A percentile compares a stretch with the other conserved stretches of the same genome.
Evolutionary conservation across 2,113 vertebrate species (phyloP).

Genomic region (Charina bottae): DNA sequence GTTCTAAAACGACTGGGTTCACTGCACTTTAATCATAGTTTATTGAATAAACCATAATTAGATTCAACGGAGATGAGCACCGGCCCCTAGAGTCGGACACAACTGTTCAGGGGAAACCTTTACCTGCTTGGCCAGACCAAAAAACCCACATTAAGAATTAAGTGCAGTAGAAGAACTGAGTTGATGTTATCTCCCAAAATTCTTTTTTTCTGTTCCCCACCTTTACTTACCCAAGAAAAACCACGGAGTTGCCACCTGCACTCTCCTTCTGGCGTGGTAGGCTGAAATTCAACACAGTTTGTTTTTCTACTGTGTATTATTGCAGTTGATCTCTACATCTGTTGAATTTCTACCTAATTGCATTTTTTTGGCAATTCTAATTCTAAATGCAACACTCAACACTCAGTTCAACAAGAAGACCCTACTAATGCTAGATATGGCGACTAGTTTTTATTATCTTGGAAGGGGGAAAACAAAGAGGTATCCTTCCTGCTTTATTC

Average conservation of each 20-base stretch:
- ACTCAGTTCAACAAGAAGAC: neutral
- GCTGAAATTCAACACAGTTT: neutral
- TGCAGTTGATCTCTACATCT: neutral
- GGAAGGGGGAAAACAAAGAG: neutral
- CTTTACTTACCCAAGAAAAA: neutral
- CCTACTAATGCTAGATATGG: too few relatives aligned
- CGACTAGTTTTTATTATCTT: neutral
- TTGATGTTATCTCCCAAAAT: neutral
- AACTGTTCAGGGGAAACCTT: too few relatives aligned
- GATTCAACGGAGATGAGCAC: too few relatives aligned
- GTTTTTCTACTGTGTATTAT: neutral
- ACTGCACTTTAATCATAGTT: neutral
- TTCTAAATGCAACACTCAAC: neutral
- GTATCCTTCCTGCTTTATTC: neutral
- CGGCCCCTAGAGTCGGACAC: too few relatives aligned
- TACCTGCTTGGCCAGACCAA: neutral
- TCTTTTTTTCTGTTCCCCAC: neutral
- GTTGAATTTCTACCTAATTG: neutral
- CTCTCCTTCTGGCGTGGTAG: neutral
- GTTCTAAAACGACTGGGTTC: neutral
- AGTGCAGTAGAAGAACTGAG: neutral
- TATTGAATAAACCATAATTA: neutral
- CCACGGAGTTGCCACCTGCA: too few relatives aligned
- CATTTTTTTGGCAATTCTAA: neutral
- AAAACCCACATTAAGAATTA: neutral